Evolutionary conservation across 2,113 vertebrate genomes (phyloP).

Genomic region (Scortum barcoo): DNA sequence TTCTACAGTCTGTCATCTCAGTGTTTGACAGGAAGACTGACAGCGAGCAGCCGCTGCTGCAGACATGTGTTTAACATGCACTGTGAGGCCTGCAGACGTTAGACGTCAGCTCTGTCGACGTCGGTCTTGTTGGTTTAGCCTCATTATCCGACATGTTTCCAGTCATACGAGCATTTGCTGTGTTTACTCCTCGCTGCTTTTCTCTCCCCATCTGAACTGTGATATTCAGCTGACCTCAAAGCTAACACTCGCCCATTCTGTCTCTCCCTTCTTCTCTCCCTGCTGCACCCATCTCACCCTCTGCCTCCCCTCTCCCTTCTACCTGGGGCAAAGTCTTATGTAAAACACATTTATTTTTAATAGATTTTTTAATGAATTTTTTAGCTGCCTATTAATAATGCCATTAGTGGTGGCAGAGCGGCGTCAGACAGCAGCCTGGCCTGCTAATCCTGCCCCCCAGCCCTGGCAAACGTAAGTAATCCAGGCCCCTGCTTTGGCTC

Average conservation of each 20-base stretch:
- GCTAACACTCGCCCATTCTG: constrained; percentile 93
- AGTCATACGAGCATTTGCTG: constrained; percentile 47
- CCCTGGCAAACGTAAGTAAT: constrained; percentile 97
- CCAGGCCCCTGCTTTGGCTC: constrained; percentile 93
- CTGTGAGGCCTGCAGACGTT: constrained; percentile 28
- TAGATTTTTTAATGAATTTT: constrained; percentile 99
- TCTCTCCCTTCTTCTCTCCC: constrained; percentile 86
- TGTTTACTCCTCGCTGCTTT: constrained; percentile 65
- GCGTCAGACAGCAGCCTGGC: constrained; percentile 94
- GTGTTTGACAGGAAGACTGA: constrained; percentile 30
- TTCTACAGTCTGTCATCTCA: neutral
- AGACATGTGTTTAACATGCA: constrained; percentile 24
- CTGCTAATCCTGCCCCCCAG: constrained; percentile 99
- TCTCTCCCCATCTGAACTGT: constrained; percentile 92
- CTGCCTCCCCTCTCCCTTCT: constrained; percentile 84
- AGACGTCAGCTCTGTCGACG: constrained; percentile 39
- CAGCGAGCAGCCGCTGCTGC: constrained; percentile 14
- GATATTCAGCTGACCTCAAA: constrained; percentile 93
- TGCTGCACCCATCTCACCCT: constrained; percentile 66
- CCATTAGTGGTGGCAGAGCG: constrained; percentile 99
- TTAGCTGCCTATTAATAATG: constrained; percentile 99
- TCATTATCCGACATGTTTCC: constrained; percentile 56
- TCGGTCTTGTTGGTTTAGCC: constrained; percentile 61
- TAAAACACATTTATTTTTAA: constrained; percentile 99
- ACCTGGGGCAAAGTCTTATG: constrained; percentile 98